Conservation (phyloP, 2,797 vertebrate species). For the Valencia hispanica region DNA sequence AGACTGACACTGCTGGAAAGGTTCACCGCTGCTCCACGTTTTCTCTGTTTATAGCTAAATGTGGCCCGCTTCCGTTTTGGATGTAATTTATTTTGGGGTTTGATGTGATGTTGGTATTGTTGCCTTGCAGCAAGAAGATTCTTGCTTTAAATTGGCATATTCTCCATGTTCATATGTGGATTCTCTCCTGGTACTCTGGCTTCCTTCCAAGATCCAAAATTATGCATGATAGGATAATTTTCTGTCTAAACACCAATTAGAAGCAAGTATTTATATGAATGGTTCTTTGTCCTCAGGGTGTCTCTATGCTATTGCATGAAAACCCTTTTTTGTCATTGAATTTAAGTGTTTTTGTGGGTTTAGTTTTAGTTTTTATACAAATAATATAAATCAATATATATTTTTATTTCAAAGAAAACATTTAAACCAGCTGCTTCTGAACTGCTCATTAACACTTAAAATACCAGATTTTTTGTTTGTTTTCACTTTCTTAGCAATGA, state of each 20-base stretch:
- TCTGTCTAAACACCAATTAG: not conserved
- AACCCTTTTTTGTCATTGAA: not conserved
- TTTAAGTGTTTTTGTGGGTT: not conserved
- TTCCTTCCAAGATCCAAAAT: not conserved
- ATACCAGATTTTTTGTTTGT: not conserved
- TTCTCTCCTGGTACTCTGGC: not conserved
- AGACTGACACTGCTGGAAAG: not conserved
- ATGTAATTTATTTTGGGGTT: not conserved
- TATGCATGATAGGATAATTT: not conserved
- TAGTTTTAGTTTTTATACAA: not conserved
- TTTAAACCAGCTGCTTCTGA: not conserved
- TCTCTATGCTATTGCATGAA: not conserved
- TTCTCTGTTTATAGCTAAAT: not conserved
- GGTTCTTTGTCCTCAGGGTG: not conserved
- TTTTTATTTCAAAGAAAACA: not conserved
- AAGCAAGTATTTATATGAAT: not conserved
- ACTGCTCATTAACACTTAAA: not conserved
- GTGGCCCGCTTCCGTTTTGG: not conserved
- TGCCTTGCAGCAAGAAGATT: not conserved
- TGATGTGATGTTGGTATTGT: not conserved
- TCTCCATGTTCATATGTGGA: not conserved
- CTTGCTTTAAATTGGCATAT: not conserved
- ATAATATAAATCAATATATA: not conserved
- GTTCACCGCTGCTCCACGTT: not conserved
- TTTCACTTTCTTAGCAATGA: not conserved